Evolutionary conservation across 2,797 vertebrate genomes (phyloP), one percentile per base, ranked within the genome.

Genomic region (Myiotriccus ornatus): DNA sequence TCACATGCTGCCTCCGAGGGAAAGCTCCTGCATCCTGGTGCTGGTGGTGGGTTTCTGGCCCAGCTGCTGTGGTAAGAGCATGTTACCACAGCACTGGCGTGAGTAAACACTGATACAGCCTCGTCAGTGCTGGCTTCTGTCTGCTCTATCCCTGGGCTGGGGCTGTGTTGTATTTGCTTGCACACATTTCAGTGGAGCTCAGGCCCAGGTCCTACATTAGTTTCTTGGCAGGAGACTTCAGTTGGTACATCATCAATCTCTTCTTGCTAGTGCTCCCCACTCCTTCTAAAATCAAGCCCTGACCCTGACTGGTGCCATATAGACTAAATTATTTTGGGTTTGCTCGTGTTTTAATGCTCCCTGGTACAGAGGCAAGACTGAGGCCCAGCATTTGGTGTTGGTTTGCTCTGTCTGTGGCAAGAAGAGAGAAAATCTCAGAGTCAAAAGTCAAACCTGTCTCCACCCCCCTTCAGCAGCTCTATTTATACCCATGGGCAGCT

Each of bases 81-180:
- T 25, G 92, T 97, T 95, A 87, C 96, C 96, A 43, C 97, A 78
- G 90, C 94, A 96, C 95, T 94, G 97, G 96, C 70, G 41, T 41
- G 95, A 95, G 98, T 99, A 98, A 99, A 97, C 98, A 98, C 97
- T 94, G 98, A 95, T 98, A 99, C 98, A 98, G 99, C 98, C 97
- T 97, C 47, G 98, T 98, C 99, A 99, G 98, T 93, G 98, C 98
- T 98, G 98, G 98, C 98, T 98, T 99, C 98, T 98, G 98, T 98
- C 97, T 98, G 97, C 97, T 95, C 97, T 94, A 91, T 60, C 82
- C 95, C 92, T 60, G 47, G 90, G 34, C 93, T 84, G 79, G 93
- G 73, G 78, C 87, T 96, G 84, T 74, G 91, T 37, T 90, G 88
- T 76, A 50, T 93, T 89, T 81, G 52, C 62, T 90, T 14, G 16